These are phyloP conservation scores for Cynopterus brachyotis DNA, from an alignment of 2,113 vertebrate species.

Conservation along the genomic window DNA sequence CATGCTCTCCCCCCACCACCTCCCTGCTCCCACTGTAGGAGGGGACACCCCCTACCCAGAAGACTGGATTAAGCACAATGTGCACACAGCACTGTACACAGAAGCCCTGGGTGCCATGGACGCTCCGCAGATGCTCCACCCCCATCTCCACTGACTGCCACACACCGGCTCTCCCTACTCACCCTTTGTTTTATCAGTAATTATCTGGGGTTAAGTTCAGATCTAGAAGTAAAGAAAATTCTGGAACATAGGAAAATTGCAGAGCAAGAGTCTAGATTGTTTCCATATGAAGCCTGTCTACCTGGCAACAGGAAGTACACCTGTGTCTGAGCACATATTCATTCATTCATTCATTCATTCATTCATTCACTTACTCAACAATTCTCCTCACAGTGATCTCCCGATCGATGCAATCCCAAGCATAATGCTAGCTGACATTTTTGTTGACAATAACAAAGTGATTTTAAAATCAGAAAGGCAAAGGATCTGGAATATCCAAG, in stretches of 20 bases:
- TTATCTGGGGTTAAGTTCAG: background rate
- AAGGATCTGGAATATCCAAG: background rate
- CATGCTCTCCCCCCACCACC: rapidly evolving
- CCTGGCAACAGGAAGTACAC: background rate
- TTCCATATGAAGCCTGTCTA: background rate
- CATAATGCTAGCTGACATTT: background rate
- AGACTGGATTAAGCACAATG: rapidly evolving
- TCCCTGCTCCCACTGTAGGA: background rate
- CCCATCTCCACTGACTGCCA: background rate
- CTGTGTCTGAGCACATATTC: rapidly evolving
- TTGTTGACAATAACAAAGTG: background rate
- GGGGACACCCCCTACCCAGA: background rate
- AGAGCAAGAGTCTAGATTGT: no score
- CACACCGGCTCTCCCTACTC: no score
- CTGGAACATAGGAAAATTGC: background rate
- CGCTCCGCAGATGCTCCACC: no score
- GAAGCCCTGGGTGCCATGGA: background rate
- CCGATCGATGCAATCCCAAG: background rate
- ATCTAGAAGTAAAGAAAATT: background rate
- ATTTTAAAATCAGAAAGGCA: background rate
- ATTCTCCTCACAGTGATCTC: background rate
- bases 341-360: rapidly evolving
- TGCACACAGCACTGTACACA: rapidly evolving
- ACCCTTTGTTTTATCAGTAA: background rate
- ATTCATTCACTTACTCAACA: rapidly evolving